Conservation (phyloP, 1,140 invertebrate genomes). For the Tetramorium parvispinum region DNA sequence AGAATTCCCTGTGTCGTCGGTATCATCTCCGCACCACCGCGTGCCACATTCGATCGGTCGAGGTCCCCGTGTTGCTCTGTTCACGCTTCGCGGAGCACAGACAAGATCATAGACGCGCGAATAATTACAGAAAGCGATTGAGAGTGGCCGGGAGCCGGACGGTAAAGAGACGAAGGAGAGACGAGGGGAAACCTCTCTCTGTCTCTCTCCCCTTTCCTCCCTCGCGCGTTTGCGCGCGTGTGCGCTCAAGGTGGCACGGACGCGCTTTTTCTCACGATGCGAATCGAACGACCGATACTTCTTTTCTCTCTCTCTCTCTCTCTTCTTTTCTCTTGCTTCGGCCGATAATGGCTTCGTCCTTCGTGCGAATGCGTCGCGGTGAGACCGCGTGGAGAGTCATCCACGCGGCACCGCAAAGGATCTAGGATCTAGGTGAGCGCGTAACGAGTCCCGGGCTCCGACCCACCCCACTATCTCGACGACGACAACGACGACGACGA, state of each 20-base stretch:
- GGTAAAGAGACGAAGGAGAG: slow-evolving; percentile 19
- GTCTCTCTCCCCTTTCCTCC: slow-evolving; percentile 18
- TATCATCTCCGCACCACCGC: slow-evolving; percentile 33
- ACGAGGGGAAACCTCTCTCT: not conserved
- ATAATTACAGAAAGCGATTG: slow-evolving; percentile 64
- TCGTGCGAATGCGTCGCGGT: slow-evolving; percentile 63
- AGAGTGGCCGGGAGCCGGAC: not conserved
- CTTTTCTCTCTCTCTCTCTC: slow-evolving; percentile 70
- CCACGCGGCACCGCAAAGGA: slow-evolving; percentile 40
- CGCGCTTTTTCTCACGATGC: slow-evolving; percentile 79
- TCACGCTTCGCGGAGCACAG: slow-evolving; percentile 79
- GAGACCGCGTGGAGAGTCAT: slow-evolving; percentile 68
- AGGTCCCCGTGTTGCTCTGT: slow-evolving; percentile 75
- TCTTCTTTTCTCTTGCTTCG: slow-evolving; percentile 69
- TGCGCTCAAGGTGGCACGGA: slow-evolving; percentile 38
- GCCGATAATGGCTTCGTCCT: slow-evolving; percentile 78
- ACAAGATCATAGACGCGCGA: slow-evolving; percentile 61
- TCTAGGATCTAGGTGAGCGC: slow-evolving; percentile 65
- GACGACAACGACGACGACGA: not conserved
- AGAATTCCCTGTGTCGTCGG: not conserved
- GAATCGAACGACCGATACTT: slow-evolving; percentile 72
- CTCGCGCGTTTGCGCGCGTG: slow-evolving; percentile 28
- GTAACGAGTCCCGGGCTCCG: slow-evolving; percentile 40
- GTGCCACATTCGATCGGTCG: slow-evolving; percentile 72
- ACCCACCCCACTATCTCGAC: slow-evolving; percentile 15